phyloP scores from a whole-genome alignment of 2,888 invertebrate species.

The Rhingia rostrata region DNA sequence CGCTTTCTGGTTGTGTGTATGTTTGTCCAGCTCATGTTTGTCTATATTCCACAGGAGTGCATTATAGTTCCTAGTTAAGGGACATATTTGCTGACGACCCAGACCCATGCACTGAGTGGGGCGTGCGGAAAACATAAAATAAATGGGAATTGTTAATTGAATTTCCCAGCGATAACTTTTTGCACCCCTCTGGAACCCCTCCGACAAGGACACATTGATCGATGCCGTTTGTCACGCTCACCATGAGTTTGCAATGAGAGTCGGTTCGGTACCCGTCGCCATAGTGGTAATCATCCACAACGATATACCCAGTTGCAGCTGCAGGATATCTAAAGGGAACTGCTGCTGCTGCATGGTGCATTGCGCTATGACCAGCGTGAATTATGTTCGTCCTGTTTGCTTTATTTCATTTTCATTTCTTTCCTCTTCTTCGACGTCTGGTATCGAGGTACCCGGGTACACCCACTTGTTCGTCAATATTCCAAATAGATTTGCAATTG shows the following conservation, averaged over 20 bases:
- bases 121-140: constrained; percentile 52
- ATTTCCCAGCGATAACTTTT: constrained; percentile 69
- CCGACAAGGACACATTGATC: constrained; percentile 49
- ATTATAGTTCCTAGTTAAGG: constrained; percentile 58
- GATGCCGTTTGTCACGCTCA: constrained; percentile 70
- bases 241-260: constrained; percentile 48
- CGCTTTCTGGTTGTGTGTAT: constrained; percentile 15
- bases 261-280: constrained; percentile 6
- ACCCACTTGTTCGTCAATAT: constrained; percentile 49
- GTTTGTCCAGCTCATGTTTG: constrained; percentile 50
- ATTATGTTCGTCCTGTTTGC: constrained; percentile 59
- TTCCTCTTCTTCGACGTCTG: background rate
- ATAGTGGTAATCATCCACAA: constrained; percentile 40
- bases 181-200: constrained; percentile 3
- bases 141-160: constrained; percentile 73
- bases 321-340: constrained; percentile 1
- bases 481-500: constrained; percentile 48
- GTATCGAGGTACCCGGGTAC: background rate
- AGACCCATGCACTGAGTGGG: background rate
- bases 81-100: constrained; percentile 41
- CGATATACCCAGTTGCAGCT: constrained; percentile 1
- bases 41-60: constrained; percentile 55
- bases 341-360: constrained; percentile 45
- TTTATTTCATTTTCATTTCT: constrained; percentile 46
- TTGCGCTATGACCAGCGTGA: constrained; percentile 59